Conservation (phyloP, 1,140 invertebrate species). For the Nasonia giraulti region DNA sequence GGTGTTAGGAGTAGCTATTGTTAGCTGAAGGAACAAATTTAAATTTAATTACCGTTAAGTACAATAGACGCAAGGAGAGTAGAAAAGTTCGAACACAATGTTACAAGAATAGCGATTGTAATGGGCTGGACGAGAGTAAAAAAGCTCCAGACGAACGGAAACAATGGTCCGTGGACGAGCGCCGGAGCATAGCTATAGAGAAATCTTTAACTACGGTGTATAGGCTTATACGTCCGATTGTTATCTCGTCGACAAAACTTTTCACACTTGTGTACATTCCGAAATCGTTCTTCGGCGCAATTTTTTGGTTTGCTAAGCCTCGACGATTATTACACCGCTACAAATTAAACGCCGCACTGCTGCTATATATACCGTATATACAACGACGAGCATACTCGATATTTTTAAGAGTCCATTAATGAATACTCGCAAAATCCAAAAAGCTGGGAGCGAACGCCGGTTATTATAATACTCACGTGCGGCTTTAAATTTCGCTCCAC, state of each 20-base stretch:
- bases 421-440: no score
- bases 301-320: no score
- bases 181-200: background rate
- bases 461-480: no score
- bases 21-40: conserved; percentile 24
- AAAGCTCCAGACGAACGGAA: conserved; percentile 6
- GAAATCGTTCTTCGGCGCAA: no score
- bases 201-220: background rate
- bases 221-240: background rate
- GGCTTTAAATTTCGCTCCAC: background rate
- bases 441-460: no score
- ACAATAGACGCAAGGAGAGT: background rate
- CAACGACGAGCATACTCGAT: no score
- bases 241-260: background rate
- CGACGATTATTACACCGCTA: no score
- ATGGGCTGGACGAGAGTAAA: background rate
- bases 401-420: no score
- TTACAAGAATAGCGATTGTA: conserved; percentile 35
- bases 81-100: conserved; percentile 13
- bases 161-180: background rate
- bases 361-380: no score
- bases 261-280: background rate
- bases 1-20: background rate
- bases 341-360: no score
- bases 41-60: conserved; percentile 25